Evolutionary conservation across 2,888 invertebrate species (phyloP), one percentile per base, ranked within the genome.

Genomic region (Acronicta aceris): DNA sequence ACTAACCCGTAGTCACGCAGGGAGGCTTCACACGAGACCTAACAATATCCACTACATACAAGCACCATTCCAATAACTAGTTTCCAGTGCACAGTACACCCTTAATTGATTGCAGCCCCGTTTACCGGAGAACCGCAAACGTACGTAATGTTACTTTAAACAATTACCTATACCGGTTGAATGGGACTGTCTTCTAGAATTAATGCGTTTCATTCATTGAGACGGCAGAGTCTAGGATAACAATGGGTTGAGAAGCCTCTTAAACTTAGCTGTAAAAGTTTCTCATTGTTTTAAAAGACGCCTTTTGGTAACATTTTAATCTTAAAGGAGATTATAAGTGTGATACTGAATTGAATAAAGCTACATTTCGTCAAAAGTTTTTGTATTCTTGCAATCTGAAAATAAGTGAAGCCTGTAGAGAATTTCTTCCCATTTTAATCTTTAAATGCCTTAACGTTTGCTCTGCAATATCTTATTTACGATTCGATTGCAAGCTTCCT

Each of bases 61-160:
- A 78, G 66, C 59, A 51, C 76, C 65, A 70, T 68, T 80, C 64
- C 58, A 70, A 74, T 81, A 78, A 81, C 79, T 73, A 74, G 77
- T 76, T 76, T 62, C 67, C 43, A 68, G 64, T 70, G 54, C 47
- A 57, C 48, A 58, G 75, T 61, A 75, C 64, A 76, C 70, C 74
- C 73, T 81, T 82, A 85, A 86, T 83, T 84, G 81, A 87, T 81
- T 81, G 83, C 74, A 63, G 63, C 53, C 15, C 47, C 51, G 66
- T 63, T 33, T 59, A 56, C 55, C 59, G 17, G 58, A 53, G 48
- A 53, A 73, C 78, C 75, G 58, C 79, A 74, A 71, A 67, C 65
- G 70, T 67, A 66, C 68, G 66, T 77, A 77, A 68, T 63, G 73
- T 73, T 75, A 76, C 71, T 75, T 64, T 45, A 74, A 68, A 74